phyloP scores from a whole-genome alignment of 2,113 vertebrate genomes.

The Cathartes aura region DNA sequence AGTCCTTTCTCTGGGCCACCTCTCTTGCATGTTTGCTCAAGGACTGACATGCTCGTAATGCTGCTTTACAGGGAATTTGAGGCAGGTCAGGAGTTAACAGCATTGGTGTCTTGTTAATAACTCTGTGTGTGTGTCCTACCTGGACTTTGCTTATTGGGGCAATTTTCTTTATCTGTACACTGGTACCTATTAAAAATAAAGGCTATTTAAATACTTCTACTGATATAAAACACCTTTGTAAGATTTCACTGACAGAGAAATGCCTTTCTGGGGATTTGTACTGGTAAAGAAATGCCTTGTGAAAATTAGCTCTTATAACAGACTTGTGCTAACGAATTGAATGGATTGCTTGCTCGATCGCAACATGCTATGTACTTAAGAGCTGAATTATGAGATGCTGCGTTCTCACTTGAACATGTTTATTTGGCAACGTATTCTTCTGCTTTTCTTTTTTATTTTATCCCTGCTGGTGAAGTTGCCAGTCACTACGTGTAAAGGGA shows the following conservation, averaged over 20 bases:
- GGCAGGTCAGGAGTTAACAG: not conserved
- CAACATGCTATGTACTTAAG: not conserved
- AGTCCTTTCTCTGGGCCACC: not conserved
- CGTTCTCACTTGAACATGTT: not conserved
- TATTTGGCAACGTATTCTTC: not conserved
- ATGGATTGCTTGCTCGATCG: not conserved
- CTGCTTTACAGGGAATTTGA: not conserved
- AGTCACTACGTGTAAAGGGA: fast-evolving
- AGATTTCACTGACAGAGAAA: not conserved
- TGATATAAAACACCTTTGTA: not conserved
- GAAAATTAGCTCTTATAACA: not conserved
- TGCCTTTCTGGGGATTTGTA: not conserved
- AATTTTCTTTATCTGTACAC: not conserved
- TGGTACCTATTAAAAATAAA: not conserved
- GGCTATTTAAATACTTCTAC: not conserved
- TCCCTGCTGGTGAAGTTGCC: not conserved
- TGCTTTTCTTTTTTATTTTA: not conserved
- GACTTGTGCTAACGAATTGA: not conserved
- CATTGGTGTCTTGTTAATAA: not conserved
- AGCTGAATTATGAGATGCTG: not conserved
- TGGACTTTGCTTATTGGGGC: not conserved
- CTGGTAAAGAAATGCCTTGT: not conserved
- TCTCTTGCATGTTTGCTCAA: not conserved
- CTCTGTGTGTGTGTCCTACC: not conserved
- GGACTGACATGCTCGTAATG: not conserved